Percentiles rank a stretch among this genome's conserved stretches.
These are phyloP conservation scores for Oxyscelio sp. DNA, from an alignment of 2,888 invertebrate species.

Conservation along the genomic window DNA sequence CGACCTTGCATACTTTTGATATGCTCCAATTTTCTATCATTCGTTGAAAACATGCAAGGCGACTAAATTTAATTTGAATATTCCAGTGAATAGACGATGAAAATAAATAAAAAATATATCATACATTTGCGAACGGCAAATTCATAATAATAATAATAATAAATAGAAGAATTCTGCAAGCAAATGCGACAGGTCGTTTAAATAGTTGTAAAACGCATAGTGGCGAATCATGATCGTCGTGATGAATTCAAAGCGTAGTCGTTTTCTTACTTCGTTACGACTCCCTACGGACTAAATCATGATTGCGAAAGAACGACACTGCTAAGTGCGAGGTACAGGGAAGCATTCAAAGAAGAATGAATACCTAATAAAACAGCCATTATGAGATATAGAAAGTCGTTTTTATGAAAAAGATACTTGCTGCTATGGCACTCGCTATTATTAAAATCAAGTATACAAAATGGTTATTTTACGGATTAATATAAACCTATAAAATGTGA, in stretches of 20 bases:
- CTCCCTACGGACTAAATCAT: constrained; percentile 46
- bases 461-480: background rate
- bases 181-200: constrained; percentile 33
- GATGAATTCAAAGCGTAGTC: constrained; percentile 56
- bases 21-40: too few relatives aligned
- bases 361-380: constrained; percentile 56
- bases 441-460: constrained; percentile 6
- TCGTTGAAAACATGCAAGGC: too few relatives aligned
- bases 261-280: constrained; percentile 55
- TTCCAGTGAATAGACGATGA: background rate
- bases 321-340: constrained; percentile 35
- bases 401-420: constrained; percentile 23
- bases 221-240: constrained; percentile 41
- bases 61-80: constrained; percentile 4
- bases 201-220: constrained; percentile 45
- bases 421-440: background rate
- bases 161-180: constrained; percentile 31
- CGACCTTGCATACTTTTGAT: too few relatives aligned
- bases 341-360: constrained; percentile 48
- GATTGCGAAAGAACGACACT: constrained; percentile 39
- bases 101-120: constrained; percentile 21
- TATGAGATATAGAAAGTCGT: constrained; percentile 35
- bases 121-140: constrained; percentile 1
- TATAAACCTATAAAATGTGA: background rate
- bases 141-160: constrained; percentile 37